These are phyloP conservation scores for Ginglymostoma cirratum DNA, from an alignment of 2,113 vertebrate genomes.

Conservation along the genomic window DNA sequence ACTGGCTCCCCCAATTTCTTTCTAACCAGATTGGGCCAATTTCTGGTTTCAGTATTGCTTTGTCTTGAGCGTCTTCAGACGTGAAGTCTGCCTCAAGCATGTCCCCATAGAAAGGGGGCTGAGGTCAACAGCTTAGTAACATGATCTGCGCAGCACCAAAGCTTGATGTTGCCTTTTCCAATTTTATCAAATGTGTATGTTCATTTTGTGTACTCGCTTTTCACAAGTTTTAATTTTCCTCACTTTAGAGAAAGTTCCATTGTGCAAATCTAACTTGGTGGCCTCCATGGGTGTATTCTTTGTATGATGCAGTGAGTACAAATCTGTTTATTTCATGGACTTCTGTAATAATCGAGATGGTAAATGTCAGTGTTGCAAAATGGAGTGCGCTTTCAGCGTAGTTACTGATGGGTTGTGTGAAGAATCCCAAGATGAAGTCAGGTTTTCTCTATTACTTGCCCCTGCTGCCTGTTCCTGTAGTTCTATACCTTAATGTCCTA, in stretches of 20 bases:
- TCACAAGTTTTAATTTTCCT: neutral
- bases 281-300: conserved; percentile 91
- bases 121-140: neutral
- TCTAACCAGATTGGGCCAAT: neutral
- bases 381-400: neutral
- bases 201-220: neutral
- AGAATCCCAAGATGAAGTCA: neutral
- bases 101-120: neutral
- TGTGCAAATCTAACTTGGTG: conserved; percentile 89
- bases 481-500: neutral
- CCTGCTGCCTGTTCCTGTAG: neutral
- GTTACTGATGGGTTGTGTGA: neutral
- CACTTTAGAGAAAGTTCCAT: conserved; percentile 80
- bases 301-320: conserved; percentile 90
- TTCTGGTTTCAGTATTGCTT: neutral
- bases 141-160: neutral
- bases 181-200: neutral
- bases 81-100: neutral
- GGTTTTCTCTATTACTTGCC: neutral
- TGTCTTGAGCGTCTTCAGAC: neutral
- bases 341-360: neutral
- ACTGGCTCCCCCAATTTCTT: neutral
- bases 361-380: neutral
- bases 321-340: neutral
- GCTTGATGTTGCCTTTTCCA: neutral